These are phyloP conservation scores for Ormyrus pomaceus DNA, from an alignment of 2,888 invertebrate genomes.

Conservation along the genomic window DNA sequence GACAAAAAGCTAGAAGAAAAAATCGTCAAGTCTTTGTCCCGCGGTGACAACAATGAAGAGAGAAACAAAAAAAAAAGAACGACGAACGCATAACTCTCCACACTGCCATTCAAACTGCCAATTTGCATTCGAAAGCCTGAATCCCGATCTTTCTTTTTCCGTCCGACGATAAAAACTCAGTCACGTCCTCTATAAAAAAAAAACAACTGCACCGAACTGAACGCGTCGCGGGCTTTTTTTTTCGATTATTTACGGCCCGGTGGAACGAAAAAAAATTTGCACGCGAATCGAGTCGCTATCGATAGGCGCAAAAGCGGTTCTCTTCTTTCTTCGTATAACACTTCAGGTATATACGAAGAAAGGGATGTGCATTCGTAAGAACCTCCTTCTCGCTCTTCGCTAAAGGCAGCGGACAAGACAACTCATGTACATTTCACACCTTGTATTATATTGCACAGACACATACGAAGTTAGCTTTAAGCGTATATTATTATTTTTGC, in stretches of 20 bases:
- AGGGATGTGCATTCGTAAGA: too few relatives aligned
- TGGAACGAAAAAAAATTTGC: conserved; percentile 13
- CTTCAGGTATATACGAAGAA: too few relatives aligned
- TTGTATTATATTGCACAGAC: conserved; percentile 57
- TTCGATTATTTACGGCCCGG: conserved; percentile 21
- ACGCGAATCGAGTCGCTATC: conserved; percentile 17
- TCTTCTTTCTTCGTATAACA: conserved; percentile 3
- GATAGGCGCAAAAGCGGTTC: background rate
- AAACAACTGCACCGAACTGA: conserved; percentile 12
- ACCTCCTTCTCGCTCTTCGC: conserved; percentile 3
- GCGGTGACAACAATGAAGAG: background rate
- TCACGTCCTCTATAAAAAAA: conserved; percentile 1
- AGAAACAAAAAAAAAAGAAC: background rate
- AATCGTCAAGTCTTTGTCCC: conserved; percentile 52
- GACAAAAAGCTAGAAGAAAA: conserved; percentile 10
- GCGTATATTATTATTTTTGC: conserved; percentile 48
- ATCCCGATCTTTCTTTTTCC: conserved; percentile 8
- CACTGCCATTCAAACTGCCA: conserved; percentile 51
- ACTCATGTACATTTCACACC: conserved; percentile 57
- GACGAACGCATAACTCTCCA: conserved; percentile 8
- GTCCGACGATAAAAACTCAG: background rate
- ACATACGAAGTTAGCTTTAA: conserved; percentile 29
- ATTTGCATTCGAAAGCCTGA: conserved; percentile 34
- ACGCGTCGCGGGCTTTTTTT: conserved; percentile 19
- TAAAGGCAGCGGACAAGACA: conserved; percentile 42